Evolutionary conservation across 2,888 invertebrate genomes (phyloP), one percentile per base, ranked within the genome.

Genomic region (Scaptomyza tumidula): DNA sequence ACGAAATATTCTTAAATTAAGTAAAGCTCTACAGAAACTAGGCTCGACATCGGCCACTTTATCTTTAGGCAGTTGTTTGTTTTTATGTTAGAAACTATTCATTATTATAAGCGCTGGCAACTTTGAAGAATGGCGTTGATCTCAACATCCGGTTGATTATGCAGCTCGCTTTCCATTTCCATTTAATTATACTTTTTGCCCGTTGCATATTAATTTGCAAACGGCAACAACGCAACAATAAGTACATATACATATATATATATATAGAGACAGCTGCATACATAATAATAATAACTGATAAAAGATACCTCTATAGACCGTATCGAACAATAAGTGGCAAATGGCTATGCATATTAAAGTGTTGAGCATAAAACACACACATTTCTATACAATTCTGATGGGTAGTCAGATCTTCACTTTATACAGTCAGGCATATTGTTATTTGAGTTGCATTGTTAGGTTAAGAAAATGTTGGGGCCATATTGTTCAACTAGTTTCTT

Each of bases 131-230:
- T 39, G 37, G 33, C 33, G 43, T 54, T 24, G 6, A 68, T 74
- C 45, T 44, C 24, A 24, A 14, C 50, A 53, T 49, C 50, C 53
- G 52, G 59, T 58, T 63, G 60, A 53, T 64, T 57, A 53, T 56
- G 45, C 41, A 41, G 41, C 35, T 31, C 46, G 57, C 24, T 24
- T 64, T 64, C 39, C 54, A 60, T 65, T 74, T 65, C 80, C 83
- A 76, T 65, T 69, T 68, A 84, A 86, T 79, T 81, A 74, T 83
- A 67, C 58, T 62, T 74, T 83, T 71, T 63, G 75, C 75, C 59
- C 64, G 63, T 41, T 69, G 82, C 86, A 82, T 82, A 82, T 86
- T 86, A 82, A 82, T 86, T 80, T 59, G 70, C 59, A 24, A 29
- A 39, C 58, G 69, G 62, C 35, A 48, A 71, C 83, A 85, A 69